Evolutionary conservation across 2,797 vertebrate genomes (phyloP).

Genomic region (Parauchenoglanis punctatus): DNA sequence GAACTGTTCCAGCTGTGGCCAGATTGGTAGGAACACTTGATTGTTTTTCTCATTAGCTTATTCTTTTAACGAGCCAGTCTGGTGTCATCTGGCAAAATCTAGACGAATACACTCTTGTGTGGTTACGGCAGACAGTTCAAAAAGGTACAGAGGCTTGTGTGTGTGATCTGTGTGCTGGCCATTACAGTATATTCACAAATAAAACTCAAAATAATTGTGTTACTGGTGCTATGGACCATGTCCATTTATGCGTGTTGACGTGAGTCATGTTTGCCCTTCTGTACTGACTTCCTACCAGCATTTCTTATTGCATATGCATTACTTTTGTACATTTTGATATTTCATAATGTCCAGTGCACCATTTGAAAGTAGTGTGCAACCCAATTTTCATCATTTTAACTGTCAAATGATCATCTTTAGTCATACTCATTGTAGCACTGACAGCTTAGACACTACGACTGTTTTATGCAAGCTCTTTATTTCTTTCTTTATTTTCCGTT

Average conservation of each 20-base stretch:
- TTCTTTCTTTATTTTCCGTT: background rate
- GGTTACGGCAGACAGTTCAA: background rate
- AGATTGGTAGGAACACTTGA: background rate
- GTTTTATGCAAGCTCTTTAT: background rate
- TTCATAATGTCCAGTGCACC: background rate
- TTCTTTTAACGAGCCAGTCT: background rate
- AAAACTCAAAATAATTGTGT: background rate
- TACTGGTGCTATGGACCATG: background rate
- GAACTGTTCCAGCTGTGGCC: background rate
- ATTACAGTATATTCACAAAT: background rate
- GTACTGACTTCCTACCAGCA: background rate
- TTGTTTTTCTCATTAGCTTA: background rate
- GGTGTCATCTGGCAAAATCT: background rate
- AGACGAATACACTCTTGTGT: background rate
- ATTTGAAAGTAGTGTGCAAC: background rate
- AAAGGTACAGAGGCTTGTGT: background rate
- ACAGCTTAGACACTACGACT: background rate
- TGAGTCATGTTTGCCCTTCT: background rate
- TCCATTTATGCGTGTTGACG: background rate
- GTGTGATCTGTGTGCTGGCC: background rate
- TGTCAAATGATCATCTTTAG: background rate
- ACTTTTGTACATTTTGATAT: background rate
- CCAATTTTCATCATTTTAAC: background rate
- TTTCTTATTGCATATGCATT: slow-evolving; percentile 1
- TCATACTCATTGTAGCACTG: background rate